Evolutionary conservation across 2,888 invertebrate species (phyloP).

Genomic region (Xestoiulus laeticollis): DNA sequence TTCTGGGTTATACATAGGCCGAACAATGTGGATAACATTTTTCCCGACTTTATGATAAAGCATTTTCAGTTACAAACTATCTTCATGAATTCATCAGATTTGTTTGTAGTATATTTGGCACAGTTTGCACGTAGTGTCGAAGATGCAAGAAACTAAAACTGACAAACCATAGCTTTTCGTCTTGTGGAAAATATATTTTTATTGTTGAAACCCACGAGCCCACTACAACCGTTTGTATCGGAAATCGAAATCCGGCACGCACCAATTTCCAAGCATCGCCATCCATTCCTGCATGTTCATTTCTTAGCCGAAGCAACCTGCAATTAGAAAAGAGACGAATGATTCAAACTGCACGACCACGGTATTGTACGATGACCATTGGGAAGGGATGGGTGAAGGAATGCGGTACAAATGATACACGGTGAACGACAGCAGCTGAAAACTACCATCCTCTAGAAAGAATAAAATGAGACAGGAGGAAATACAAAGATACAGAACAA

Average conservation of each 20-base stretch:
- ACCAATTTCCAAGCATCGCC: neutral
- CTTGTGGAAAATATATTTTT: slow-evolving; percentile 16
- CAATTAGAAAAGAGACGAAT: neutral
- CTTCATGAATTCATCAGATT: no score
- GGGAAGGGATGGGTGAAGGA: neutral
- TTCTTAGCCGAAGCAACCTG: slow-evolving; percentile 26
- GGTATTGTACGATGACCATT: neutral
- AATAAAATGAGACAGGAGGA: neutral
- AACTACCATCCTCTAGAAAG: neutral
- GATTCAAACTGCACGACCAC: neutral
- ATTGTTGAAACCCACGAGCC: neutral
- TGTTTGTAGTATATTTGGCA: no score
- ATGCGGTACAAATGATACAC: neutral
- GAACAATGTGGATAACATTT: no score
- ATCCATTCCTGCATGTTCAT: neutral
- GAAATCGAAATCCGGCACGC: neutral
- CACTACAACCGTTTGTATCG: neutral
- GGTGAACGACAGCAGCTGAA: neutral
- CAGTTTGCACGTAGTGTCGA: no score
- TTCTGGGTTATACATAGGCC: no score
- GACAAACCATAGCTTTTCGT: neutral
- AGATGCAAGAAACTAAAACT: no score
- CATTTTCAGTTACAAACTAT: no score
- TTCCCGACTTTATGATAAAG: no score
- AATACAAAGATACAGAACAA: no score